Base-by-base conservation (phyloP, 1,140 invertebrate species). In the Amphibalanus amphitrite region DNA sequence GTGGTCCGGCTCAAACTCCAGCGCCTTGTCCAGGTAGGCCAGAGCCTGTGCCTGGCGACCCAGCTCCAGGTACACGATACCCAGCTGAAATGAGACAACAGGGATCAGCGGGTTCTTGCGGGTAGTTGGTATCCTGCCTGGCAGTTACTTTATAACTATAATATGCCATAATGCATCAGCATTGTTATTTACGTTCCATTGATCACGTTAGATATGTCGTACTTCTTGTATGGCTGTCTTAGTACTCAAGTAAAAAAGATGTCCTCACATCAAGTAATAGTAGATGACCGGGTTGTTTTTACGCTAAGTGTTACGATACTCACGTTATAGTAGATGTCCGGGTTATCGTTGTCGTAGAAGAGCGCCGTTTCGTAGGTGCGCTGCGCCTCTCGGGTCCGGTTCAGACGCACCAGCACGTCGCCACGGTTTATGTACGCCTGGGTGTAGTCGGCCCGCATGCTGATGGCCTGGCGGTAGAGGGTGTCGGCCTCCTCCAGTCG, bases 241-340 rank as follows among this genome's bases (percentile, higher is more conserved):
- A n/a, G n/a, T n/a, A n/a, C n/a, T n/a, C n/a, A n/a, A n/a, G n/a
- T n/a, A n/a, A n/a, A n/a, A n/a, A n/a, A n/a, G n/a, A n/a, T n/a
- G n/a, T n/a, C n/a, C n/a, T n/a, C n/a, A n/a, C n/a, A n/a, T n/a
- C n/a, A n/a, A n/a, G n/a, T n/a, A n/a, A n/a, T n/a, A n/a, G n/a
- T n/a, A n/a, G n/a, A n/a, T n/a, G n/a, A n/a, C n/a, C n/a, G n/a
- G n/a, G n/a, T n/a, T n/a, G n/a, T n/a, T n/a, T n/a, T n/a, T n/a
- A n/a, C n/a, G n/a, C n/a, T n/a, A n/a, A n/a, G n/a, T 72, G 65
- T 13, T 38, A 59, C 23, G 25, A 65, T 74, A 85, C 86, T 86
- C 82, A 93, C 91, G 82, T 98, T 98, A 78, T 97, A 98, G 81
- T 97, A 95, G 76, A 98, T 94, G 80, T 97, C 95, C 3, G 95